Evolutionary conservation across 2,888 invertebrate species (phyloP).

Genomic region (Tetranychus truncatus): DNA sequence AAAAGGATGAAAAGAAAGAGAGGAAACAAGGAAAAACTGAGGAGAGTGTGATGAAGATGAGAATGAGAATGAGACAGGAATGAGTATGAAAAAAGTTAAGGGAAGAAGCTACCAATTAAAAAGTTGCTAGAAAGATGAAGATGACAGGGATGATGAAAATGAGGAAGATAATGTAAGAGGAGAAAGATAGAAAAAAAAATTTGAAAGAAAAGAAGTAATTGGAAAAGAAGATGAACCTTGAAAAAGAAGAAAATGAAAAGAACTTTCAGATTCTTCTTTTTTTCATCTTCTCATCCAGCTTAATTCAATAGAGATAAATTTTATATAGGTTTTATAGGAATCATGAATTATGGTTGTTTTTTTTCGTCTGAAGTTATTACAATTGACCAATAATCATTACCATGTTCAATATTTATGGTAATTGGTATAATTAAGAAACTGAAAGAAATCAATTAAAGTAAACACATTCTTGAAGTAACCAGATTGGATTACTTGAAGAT

Average conservation of each 20-base stretch:
- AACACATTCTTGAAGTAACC: background rate
- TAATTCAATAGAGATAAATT: too few relatives aligned
- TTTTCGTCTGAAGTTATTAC: too few relatives aligned
- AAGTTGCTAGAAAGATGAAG: background rate
- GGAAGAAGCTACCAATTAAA: constrained; percentile 9
- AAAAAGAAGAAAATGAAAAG: too few relatives aligned
- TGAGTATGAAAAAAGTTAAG: background rate
- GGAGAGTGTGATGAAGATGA: constrained; percentile 3
- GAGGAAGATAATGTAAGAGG: background rate
- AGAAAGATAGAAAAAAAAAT: background rate
- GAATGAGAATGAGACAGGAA: background rate
- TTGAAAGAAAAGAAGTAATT: background rate
- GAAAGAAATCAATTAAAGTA: background rate
- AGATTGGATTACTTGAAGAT: background rate
- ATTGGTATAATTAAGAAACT: background rate
- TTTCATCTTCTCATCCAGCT: too few relatives aligned
- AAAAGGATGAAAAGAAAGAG: background rate
- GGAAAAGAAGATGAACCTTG: too few relatives aligned
- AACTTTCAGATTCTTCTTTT: background rate
- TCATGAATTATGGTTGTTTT: too few relatives aligned
- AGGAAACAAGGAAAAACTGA: background rate
- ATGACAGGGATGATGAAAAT: background rate
- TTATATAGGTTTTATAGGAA: too few relatives aligned
- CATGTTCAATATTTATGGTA: too few relatives aligned
- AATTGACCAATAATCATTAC: too few relatives aligned